These are phyloP conservation scores for Aviceda subcristata DNA, from an alignment of 2,113 vertebrate genomes.

Conservation along the genomic window DNA sequence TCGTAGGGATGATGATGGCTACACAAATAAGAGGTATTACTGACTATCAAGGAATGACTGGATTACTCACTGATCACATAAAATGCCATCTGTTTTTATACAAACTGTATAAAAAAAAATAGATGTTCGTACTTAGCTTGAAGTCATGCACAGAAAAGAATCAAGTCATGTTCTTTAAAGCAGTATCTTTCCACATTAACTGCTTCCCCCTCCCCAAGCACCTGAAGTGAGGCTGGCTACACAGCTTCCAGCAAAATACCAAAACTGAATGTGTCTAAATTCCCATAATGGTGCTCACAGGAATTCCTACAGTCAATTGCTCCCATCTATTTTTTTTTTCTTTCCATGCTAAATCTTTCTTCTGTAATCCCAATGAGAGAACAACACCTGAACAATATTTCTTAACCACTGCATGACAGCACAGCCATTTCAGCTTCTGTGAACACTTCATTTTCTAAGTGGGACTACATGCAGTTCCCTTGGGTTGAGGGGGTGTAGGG, in stretches of 20 bases:
- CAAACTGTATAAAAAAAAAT: background rate
- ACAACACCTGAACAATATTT: rapidly evolving
- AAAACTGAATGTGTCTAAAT: rapidly evolving
- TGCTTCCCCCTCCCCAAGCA: background rate
- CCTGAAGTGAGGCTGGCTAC: background rate
- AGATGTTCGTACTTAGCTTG: background rate
- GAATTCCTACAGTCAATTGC: background rate
- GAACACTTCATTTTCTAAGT: background rate
- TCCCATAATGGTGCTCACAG: background rate
- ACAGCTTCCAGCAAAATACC: background rate
- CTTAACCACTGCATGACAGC: background rate
- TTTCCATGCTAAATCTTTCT: background rate
- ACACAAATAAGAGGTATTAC: slow-evolving; percentile 24
- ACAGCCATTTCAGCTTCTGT: background rate
- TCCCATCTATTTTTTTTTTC: background rate
- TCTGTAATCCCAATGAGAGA: background rate
- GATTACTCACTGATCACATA: background rate
- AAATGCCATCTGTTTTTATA: background rate
- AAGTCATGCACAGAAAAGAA: background rate
- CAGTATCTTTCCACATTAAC: background rate
- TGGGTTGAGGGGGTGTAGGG: background rate
- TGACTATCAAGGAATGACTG: background rate
- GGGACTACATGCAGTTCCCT: background rate
- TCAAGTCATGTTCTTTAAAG: background rate
- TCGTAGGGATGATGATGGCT: slow-evolving; percentile 76